Conservation (phyloP, 2,797 vertebrate species). For the Catostomus latipinnis region DNA sequence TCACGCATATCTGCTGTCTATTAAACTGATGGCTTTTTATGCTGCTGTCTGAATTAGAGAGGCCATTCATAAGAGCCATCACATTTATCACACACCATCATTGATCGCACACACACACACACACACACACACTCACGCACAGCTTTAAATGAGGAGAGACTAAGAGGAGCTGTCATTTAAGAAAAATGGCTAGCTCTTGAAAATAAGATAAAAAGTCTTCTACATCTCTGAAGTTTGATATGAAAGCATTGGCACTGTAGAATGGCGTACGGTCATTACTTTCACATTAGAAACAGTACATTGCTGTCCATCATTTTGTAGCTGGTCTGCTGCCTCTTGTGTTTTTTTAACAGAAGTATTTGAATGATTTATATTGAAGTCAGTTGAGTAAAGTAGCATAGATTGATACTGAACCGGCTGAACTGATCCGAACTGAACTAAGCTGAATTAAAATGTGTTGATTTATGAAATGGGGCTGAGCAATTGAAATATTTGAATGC, state of each 20-base stretch:
- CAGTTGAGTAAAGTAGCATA: no score
- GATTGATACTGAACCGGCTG: no score
- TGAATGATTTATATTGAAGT: no score
- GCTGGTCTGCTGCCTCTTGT: background rate
- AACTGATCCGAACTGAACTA: no score
- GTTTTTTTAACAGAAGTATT: background rate
- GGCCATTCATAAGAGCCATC: background rate
- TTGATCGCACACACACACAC: background rate
- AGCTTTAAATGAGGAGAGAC: slow-evolving; percentile 13
- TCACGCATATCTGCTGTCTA: background rate
- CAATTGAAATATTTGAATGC: no score
- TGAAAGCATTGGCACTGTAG: background rate
- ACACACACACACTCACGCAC: background rate
- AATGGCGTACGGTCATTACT: background rate
- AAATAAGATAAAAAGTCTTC: slow-evolving; percentile 21
- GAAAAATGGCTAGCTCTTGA: slow-evolving; percentile 23
- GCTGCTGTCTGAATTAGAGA: slow-evolving; percentile 1
- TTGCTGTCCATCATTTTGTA: slow-evolving; percentile 11
- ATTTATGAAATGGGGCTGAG: no score
- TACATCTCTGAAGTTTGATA: slow-evolving; percentile 5
- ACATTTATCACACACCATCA: slow-evolving; percentile 7
- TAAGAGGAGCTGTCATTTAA: slow-evolving; percentile 16
- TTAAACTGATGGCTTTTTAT: slow-evolving; percentile 19
- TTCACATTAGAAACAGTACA: slow-evolving; percentile 6
- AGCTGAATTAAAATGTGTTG: no score